Base-by-base conservation (phyloP, 2,797 vertebrate species). In the Falco peregrinus region DNA sequence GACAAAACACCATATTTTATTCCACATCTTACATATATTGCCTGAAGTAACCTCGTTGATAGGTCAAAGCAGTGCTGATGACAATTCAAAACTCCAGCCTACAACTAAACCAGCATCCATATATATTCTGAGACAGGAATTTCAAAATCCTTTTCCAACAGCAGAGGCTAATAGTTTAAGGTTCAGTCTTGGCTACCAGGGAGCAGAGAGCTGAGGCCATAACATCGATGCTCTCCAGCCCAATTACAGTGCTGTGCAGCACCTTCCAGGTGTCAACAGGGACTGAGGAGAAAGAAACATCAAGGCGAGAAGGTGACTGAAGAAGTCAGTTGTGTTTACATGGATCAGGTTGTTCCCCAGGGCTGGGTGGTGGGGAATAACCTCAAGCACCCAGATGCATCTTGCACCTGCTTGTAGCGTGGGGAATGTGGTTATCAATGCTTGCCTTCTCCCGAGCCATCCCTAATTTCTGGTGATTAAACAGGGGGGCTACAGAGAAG, bases 241-340 rank as follows among this genome's bases (percentile, higher is more conserved):
- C 13, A 17, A 37, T 37, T 35, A 60, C 26, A 73, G n/a, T 35
- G 35, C n/a, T 3, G 0, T 2, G 31, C 4, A 0, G 47, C 17
- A 16, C 33, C 24, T 35, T 45, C 43, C 54, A 24, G 59, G 21
- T 6, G 35, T n/a, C 26, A n/a, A 4, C 1, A 1, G 18, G n/a
- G 47, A 51, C 12, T 1, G 0, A 76, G 43, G 35, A 39, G 45
- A 75, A 69, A 45, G 53, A 37, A 77, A 41, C 5, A 4, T 10
- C 39, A 43, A 24, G 24, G 48, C 20, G 50, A 41, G 35, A 8
- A 64, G 43, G 56, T 8, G 11, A 50, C 0, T 16, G 37, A 57
- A 48, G 47, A 71, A 71, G 39, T 19, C 8, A 11, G 9, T 8
- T 65, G 29, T 53, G 50, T 11, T 57, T 16, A 77, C 29, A 37